Evolutionary conservation across 2,113 vertebrate species (phyloP), one percentile per base, ranked within the genome.

Genomic region (Thryonomys swinderianus): DNA sequence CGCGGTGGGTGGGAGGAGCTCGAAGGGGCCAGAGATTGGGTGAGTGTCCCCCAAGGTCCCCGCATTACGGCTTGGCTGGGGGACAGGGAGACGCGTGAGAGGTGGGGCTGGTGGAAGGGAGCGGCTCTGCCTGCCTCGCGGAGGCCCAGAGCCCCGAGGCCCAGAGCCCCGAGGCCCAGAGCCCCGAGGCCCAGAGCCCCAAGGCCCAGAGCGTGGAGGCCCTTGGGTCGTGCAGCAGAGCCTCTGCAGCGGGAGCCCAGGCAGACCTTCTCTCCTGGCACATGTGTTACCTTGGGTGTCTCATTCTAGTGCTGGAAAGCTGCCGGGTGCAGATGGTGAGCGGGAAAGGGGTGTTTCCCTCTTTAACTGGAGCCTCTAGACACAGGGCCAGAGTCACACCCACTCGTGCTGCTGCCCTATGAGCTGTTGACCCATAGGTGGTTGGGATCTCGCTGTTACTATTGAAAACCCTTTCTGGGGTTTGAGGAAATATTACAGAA

Each of bases 1-100:
- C 3, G 32, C 23, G 8, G n/a, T n/a, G n/a, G n/a, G n/a, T n/a
- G n/a, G n/a, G n/a, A n/a, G 10, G 25, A 25, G 23, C 0, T 73
- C 6, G 45, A 3, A 3, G 79, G 66, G 37, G 66, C 40, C 20
- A 3, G 25, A 13, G 67, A 27, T 48, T 51, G n/a, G 25, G 37
- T n/a, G 21, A 82, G 32, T 32, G 25, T 7, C 61, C 32, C 42
- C 25, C 34, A 40, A 51, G 69, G 69, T 12, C 23, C 40, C 12
- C 40, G 64, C 10, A 10, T 55, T 13, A 8, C 10, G 53, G 53
- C 14, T 3, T 55, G 14, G 53, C 53, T 14, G 53, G 53, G 53
- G 53, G 53, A 51, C 10, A 10, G 48, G 48, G 48, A 10, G 48
- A 5, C 48, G 5, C 10, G 6, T 55, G 53, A 55, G 53, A 16